These are phyloP conservation scores for Neosilurus hyrtlii DNA, from an alignment of 2,797 vertebrate species.

Conservation along the genomic window DNA sequence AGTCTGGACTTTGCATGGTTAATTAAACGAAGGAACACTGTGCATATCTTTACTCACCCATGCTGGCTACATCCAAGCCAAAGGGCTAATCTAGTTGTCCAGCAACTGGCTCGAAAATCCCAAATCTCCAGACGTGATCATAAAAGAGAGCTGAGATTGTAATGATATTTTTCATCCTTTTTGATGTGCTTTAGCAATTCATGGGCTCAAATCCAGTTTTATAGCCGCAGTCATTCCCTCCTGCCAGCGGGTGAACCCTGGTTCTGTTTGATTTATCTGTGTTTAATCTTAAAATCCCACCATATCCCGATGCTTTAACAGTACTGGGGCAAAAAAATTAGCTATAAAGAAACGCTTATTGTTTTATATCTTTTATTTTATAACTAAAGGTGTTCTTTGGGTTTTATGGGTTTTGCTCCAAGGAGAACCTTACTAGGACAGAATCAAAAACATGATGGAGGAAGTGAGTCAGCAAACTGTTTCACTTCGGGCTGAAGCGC, in stretches of 20 bases:
- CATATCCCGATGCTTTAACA: background rate
- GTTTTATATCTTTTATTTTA: no score
- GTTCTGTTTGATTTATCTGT: conserved; percentile 11
- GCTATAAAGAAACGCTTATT: background rate
- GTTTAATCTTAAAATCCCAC: background rate
- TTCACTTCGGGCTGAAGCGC: background rate
- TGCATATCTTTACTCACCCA: conserved; percentile 23
- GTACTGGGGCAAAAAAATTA: background rate
- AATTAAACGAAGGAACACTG: conserved; percentile 37
- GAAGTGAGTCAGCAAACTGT: conserved; percentile 19
- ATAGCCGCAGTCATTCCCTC: background rate
- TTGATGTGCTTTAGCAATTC: conserved; percentile 5
- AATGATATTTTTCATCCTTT: background rate
- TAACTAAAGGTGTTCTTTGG: background rate
- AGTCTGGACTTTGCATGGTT: conserved; percentile 45
- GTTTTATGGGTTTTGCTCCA: background rate
- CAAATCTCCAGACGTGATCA: background rate
- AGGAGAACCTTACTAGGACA: background rate
- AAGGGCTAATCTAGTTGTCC: background rate
- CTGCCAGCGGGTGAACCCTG: background rate
- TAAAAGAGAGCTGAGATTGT: background rate
- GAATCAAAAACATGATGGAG: conserved; percentile 5
- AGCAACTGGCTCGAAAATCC: background rate
- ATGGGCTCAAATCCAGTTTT: conserved; percentile 2
- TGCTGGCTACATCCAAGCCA: background rate